A percentile compares a stretch with the other conserved stretches of the same genome.
Conservation (phyloP, 37 sponge, comb jelly and placozoan species). For the Crambe crambe region DNA sequence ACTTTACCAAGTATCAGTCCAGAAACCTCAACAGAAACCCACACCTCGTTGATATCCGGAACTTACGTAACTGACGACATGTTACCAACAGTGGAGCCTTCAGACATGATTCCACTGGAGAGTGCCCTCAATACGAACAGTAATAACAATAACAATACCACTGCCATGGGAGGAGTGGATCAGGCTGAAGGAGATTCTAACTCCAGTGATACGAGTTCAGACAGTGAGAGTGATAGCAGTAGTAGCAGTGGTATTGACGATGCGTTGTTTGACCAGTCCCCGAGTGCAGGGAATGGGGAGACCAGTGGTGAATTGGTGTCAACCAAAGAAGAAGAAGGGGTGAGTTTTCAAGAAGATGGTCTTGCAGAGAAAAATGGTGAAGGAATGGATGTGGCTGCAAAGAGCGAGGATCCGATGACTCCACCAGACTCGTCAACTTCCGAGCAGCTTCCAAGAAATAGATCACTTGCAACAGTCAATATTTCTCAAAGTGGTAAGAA, state of each 20-base stretch:
- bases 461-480: neutral
- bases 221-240: conserved; percentile 33
- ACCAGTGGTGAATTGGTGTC: neutral
- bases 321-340: neutral
- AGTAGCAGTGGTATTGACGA: conserved; percentile 60
- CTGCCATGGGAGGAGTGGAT: neutral
- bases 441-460: neutral
- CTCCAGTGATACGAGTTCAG: conserved; percentile 3
- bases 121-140: neutral
- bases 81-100: too few relatives aligned
- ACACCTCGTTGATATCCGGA: too few relatives aligned
- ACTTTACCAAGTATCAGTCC: neutral
- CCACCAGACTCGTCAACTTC: neutral
- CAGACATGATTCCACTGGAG: too few relatives aligned
- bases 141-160: conserved; percentile 35
- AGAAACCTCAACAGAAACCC: too few relatives aligned
- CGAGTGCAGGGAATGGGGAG: conserved; percentile 4
- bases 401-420: too few relatives aligned
- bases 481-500: neutral
- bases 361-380: neutral
- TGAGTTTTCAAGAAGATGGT: neutral
- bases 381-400: neutral
- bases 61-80: too few relatives aligned
- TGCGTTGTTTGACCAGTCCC: conserved; percentile 26
- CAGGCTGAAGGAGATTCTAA: neutral